Percentiles rank a stretch among this genome's conserved stretches.
Conservation (phyloP, 2,797 vertebrate genomes). For the Enteromius trimaculatus region DNA sequence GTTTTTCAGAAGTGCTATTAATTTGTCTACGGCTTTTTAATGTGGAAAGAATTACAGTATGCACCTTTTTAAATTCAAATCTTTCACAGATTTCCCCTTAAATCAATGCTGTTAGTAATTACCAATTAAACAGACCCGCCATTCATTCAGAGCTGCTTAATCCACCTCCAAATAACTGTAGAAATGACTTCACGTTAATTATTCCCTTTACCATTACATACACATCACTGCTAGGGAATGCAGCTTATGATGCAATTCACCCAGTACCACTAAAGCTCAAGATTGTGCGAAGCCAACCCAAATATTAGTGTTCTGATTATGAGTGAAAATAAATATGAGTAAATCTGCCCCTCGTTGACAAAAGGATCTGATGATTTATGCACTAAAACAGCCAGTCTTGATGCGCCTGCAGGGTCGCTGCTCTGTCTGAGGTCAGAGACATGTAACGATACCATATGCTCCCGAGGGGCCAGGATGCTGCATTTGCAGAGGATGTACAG, state of each 20-base stretch:
- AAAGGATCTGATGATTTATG: slow-evolving; percentile 31
- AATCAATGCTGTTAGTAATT: slow-evolving; percentile 19
- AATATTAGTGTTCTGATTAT: background rate
- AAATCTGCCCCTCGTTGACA: slow-evolving; percentile 8
- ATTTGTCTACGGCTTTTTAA: background rate
- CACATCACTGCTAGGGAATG: background rate
- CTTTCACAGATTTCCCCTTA: background rate
- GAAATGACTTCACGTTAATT: slow-evolving; percentile 44
- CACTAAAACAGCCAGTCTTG: slow-evolving; percentile 21
- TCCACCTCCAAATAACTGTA: slow-evolving; percentile 22
- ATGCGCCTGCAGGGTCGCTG: background rate
- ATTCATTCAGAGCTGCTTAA: slow-evolving; percentile 25
- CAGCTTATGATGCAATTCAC: slow-evolving; percentile 12
- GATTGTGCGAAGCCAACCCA: background rate
- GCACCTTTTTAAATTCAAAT: background rate
- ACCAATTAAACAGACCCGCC: slow-evolving; percentile 45
- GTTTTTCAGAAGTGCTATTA: background rate
- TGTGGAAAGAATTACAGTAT: background rate
- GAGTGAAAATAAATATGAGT: slow-evolving; percentile 1
- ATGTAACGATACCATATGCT: slow-evolving; percentile 67
- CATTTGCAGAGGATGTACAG: slow-evolving; percentile 62
- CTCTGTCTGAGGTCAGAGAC: slow-evolving; percentile 48
- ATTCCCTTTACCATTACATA: slow-evolving; percentile 34
- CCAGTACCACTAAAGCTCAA: background rate
- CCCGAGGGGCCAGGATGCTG: slow-evolving; percentile 53